Conservation (phyloP, 1,140 invertebrate genomes). For the Eriosoma lanigerum region DNA sequence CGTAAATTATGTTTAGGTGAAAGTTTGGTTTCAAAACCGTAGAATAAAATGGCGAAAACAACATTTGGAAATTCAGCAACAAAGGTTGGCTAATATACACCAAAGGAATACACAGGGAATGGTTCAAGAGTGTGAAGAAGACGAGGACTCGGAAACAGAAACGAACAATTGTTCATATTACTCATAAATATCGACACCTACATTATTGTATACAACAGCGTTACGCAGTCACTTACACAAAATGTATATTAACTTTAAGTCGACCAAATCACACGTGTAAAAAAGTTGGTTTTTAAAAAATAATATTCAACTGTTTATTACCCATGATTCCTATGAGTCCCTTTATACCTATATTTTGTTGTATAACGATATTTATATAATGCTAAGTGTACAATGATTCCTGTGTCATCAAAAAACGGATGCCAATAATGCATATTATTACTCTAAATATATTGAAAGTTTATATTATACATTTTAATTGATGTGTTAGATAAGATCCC, state of each 20-base stretch:
- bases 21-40: constrained; percentile 97
- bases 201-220: too few species aligned
- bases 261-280: too few species aligned
- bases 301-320: too few species aligned
- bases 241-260: too few species aligned
- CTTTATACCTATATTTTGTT: too few species aligned
- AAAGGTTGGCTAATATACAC: constrained; percentile 76
- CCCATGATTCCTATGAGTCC: too few species aligned
- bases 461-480: not conserved
- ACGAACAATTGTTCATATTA: constrained; percentile 46
- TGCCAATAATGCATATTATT: not conserved
- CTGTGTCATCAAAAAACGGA: not conserved
- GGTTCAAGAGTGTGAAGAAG: constrained; percentile 55
- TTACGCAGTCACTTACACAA: too few species aligned
- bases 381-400: too few species aligned
- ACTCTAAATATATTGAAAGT: not conserved
- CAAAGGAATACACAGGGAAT: constrained; percentile 57
- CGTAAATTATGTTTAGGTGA: constrained; percentile 80
- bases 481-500: not conserved
- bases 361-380: too few species aligned
- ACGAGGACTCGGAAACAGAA: constrained; percentile 32
- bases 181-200: not conserved
- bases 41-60: constrained; percentile 95
- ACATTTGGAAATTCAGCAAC: constrained; percentile 87
- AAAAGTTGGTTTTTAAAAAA: too few species aligned